A percentile compares a stretch with the other conserved stretches of the same genome.
phyloP scores from a whole-genome alignment of 2,888 invertebrate species.

The Stegana nigrithorax region DNA sequence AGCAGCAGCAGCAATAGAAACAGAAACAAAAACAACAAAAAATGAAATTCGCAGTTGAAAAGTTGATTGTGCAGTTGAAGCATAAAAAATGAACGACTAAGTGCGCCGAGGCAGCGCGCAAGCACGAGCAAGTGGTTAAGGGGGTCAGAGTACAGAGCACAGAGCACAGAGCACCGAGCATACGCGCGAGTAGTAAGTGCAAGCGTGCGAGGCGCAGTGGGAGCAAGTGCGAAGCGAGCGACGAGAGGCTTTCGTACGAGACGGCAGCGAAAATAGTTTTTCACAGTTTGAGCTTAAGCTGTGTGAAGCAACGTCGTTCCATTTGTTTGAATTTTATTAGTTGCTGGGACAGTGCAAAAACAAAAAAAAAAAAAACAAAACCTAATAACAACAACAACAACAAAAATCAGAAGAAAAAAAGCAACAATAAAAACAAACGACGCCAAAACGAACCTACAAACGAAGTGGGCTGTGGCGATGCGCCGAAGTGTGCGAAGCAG shows the following conservation, averaged over 20 bases:
- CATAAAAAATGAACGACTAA: constrained; percentile 41
- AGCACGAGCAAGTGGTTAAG: not conserved
- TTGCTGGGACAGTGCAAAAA: constrained; percentile 20
- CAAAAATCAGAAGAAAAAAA: no score
- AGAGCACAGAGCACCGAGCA: no score
- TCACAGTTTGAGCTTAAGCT: constrained; percentile 26
- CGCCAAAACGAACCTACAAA: no score
- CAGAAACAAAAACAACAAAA: constrained; percentile 26
- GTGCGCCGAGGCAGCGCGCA: not conserved
- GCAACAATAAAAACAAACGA: not conserved
- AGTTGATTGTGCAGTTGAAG: constrained; percentile 59
- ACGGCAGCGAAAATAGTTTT: constrained; percentile 36
- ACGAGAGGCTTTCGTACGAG: constrained; percentile 16
- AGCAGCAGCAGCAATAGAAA: no score
- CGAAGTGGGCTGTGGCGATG: no score
- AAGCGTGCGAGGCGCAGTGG: not conserved
- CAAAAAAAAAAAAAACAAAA: not conserved
- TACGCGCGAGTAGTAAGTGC: no score
- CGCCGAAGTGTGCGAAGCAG: no score
- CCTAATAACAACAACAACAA: not conserved
- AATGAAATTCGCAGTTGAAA: constrained; percentile 51
- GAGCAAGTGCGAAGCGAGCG: not conserved
- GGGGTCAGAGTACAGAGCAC: no score
- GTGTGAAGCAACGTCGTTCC: constrained; percentile 3
- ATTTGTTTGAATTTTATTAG: constrained; percentile 26